Conservation (phyloP, 2,888 invertebrate genomes). For the Catocala nupta region DNA sequence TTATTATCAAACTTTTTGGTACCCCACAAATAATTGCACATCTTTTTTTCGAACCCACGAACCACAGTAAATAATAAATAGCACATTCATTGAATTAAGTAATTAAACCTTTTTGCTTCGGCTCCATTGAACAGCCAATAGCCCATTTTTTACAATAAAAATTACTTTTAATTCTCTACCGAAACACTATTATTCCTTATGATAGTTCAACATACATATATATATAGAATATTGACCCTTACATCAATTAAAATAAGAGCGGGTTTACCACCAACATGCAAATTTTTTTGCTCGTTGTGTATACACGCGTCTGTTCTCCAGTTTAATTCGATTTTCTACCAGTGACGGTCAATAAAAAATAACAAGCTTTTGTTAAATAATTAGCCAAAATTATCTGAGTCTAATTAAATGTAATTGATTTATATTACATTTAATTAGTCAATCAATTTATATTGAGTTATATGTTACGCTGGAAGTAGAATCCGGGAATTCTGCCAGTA, state of each 20-base stretch:
- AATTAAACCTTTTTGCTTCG: constrained; percentile 45
- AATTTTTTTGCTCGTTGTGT: constrained; percentile 25
- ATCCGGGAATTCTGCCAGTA: too few relatives aligned
- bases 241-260: background rate
- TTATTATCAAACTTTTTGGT: too few relatives aligned
- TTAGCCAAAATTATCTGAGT: constrained; percentile 18
- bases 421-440: too few relatives aligned
- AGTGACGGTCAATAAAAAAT: constrained; percentile 21
- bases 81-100: constrained; percentile 49
- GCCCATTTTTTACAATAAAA: constrained; percentile 31
- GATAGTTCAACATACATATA: background rate
- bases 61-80: constrained; percentile 17
- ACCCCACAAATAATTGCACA: too few relatives aligned
- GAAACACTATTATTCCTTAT: constrained; percentile 25
- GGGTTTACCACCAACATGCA: constrained; percentile 5
- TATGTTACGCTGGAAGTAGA: too few relatives aligned
- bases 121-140: constrained; percentile 11
- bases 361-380: constrained; percentile 21
- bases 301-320: constrained; percentile 27
- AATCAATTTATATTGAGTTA: too few relatives aligned
- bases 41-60: background rate
- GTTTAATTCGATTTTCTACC: constrained; percentile 37
- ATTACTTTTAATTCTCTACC: constrained; percentile 40
- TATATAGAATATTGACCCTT: constrained; percentile 15
- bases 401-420: constrained; percentile 2